Conservation (phyloP, 2,888 invertebrate species). For the Diarsia mendica region DNA sequence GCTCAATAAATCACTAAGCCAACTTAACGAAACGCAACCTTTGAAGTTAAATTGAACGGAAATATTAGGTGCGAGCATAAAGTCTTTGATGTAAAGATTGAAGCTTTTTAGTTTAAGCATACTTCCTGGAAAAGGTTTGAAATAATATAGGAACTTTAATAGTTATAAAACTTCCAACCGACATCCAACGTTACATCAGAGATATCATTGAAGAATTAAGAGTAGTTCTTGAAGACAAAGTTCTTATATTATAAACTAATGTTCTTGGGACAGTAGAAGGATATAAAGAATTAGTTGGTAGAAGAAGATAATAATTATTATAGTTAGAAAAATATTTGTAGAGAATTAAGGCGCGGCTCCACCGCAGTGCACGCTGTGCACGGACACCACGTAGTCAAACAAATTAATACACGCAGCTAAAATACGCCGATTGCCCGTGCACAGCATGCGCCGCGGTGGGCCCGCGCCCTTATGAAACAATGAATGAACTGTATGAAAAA, state of each 20-base stretch:
- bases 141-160: neutral
- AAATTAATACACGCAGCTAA: too few relatives aligned
- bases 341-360: too few relatives aligned
- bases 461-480: neutral
- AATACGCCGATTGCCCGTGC: too few relatives aligned
- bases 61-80: constrained; percentile 30
- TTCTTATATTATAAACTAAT: neutral
- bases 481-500: neutral
- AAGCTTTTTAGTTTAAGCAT: constrained; percentile 1
- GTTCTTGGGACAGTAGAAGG: neutral
- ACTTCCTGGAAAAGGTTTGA: constrained; percentile 1
- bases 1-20: constrained; percentile 33
- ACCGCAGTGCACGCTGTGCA: too few relatives aligned
- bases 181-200: too few relatives aligned
- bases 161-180: too few relatives aligned
- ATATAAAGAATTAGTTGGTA: too few relatives aligned
- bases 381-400: too few relatives aligned
- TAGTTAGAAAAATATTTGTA: too few relatives aligned
- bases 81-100: constrained; percentile 32
- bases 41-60: constrained; percentile 59
- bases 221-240: neutral
- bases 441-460: too few relatives aligned
- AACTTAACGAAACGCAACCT: constrained; percentile 38
- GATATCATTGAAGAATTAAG: neutral
- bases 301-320: too few relatives aligned